Conservation (phyloP, 2,113 vertebrate species). For the Zosterops lateralis region DNA sequence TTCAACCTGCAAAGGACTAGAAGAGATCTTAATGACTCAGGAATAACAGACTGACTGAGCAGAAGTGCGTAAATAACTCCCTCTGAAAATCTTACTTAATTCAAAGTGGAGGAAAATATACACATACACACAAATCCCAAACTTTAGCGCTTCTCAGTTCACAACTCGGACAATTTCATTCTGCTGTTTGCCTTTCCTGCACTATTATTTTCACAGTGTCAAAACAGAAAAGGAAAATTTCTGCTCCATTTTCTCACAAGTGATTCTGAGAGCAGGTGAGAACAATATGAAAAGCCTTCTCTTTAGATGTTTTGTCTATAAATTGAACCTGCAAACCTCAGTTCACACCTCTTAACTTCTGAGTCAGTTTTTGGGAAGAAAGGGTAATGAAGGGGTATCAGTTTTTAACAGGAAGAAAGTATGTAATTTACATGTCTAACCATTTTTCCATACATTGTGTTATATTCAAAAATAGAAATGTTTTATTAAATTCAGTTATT, state of each 20-base stretch:
- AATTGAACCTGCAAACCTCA: neutral
- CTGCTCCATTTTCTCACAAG: neutral
- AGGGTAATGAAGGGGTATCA: conserved; percentile 9
- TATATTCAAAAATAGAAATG: conserved; percentile 13
- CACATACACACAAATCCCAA: neutral
- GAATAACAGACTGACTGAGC: neutral
- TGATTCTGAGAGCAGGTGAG: neutral
- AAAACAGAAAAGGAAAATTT: neutral
- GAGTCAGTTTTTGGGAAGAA: conserved; percentile 8
- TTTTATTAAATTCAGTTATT: conserved; percentile 15
- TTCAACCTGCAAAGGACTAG: fast-evolving
- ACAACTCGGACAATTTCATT: neutral
- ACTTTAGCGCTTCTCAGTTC: neutral
- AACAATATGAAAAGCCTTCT: neutral
- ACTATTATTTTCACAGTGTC: neutral
- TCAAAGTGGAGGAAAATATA: neutral
- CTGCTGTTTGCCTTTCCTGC: neutral
- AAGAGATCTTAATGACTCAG: neutral
- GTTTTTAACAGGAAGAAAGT: neutral
- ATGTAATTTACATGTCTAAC: neutral
- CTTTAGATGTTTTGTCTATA: neutral
- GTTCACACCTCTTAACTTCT: neutral
- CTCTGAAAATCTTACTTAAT: neutral
- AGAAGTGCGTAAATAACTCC: neutral
- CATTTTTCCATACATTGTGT: neutral